A percentile compares a stretch with the other conserved stretches of the same genome.
These are phyloP conservation scores for Plagiodera versicolora DNA, from an alignment of 2,888 invertebrate genomes.

Conservation along the genomic window DNA sequence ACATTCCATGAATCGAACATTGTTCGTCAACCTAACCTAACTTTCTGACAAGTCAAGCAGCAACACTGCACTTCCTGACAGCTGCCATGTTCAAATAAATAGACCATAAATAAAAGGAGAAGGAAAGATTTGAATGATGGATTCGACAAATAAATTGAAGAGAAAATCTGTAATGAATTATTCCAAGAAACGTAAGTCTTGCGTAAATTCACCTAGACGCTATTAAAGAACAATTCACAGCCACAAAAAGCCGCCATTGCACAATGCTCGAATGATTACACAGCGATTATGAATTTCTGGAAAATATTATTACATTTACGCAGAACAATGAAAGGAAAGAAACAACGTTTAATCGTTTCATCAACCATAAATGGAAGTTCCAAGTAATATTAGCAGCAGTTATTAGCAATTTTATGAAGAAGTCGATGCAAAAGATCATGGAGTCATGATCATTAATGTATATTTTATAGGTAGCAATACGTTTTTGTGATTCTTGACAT, in stretches of 20 bases:
- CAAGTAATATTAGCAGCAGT: background rate
- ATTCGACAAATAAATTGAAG: too few species aligned
- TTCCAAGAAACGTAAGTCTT: conserved; percentile 9
- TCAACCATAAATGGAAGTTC: background rate
- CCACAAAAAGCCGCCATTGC: too few species aligned
- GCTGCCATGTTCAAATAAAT: too few species aligned
- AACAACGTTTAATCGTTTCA: background rate
- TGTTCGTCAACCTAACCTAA: too few species aligned
- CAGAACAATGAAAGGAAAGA: background rate
- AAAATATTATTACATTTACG: background rate
- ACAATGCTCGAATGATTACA: background rate
- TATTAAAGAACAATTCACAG: conserved; percentile 9
- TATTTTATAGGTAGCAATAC: too few species aligned
- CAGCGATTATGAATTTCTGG: background rate
- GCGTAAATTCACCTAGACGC: conserved; percentile 15
- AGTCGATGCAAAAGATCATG: background rate
- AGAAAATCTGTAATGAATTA: too few species aligned
- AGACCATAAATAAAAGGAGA: too few species aligned
- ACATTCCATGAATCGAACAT: too few species aligned
- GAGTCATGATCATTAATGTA: background rate
- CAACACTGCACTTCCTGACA: too few species aligned
- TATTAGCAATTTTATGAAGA: background rate
- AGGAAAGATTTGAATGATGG: too few species aligned
- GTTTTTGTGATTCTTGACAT: too few species aligned
- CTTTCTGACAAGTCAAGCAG: too few species aligned